Evolutionary conservation across 1,140 invertebrate genomes (phyloP), one percentile per base, ranked within the genome.

Genomic region (Drosophila lini): DNA sequence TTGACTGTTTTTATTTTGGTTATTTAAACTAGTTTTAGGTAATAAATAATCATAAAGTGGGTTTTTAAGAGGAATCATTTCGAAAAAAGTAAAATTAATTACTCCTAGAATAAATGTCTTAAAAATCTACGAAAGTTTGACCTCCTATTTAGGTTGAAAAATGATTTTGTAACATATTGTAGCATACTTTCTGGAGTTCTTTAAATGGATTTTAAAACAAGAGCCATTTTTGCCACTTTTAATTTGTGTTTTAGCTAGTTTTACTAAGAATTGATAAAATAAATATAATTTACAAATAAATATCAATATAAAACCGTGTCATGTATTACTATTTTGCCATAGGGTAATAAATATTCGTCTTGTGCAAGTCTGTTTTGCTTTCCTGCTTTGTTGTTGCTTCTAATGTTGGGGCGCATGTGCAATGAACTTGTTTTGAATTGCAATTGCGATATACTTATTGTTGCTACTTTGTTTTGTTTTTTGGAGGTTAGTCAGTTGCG

Each of bases 391-490:
- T 32, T 61, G 40, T 58, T 36, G 73, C 61, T 80, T 76, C 81
- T 76, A 84, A 70, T 70, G 83, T 16, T 52, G 64, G 50, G 19
- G 61, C 84, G 78, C 84, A 89, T 88, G 84, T 89, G 77, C 84
- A 89, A 74, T 88, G 73, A 88, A 88, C 83, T 89, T 83, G 83
- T 89, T 88, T 88, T 63, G 34, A 83, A 69, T 82, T 74, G 79
- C 63, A 67, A 74, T 71, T 63, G 77, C 77, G 68, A 74, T 79
- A 65, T 68, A 77, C 65, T 36, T 69, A 56, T 53, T 52, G 60
- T 55, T 79, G 57, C 45, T 60, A 45, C 61, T 63, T 15, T 50
- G 52, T 76, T 42, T 57, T 50, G 47, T 6, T 64, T 82, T 80
- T 77, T 86, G 76, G 84, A 89, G 83, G 83, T 78, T 86, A 86